Evolutionary conservation across 2,888 invertebrate species (phyloP).

Genomic region (Zelleria hepariella): DNA sequence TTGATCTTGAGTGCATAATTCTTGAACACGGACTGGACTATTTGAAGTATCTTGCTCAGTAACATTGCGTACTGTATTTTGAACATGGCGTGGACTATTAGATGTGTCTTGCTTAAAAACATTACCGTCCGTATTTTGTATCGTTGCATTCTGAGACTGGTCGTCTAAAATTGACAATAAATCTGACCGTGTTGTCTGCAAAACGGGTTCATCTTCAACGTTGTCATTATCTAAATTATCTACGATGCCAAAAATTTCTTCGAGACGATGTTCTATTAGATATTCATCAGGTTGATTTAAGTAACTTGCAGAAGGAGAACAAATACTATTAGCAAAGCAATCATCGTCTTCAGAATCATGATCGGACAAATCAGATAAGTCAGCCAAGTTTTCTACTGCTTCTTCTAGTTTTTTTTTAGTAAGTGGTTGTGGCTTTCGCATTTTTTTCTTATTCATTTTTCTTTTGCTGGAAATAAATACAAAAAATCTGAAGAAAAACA

Average conservation of each 20-base stretch:
- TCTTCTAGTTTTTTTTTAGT: slow-evolving; percentile 12
- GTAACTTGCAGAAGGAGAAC: slow-evolving; percentile 12
- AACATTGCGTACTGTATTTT: slow-evolving; percentile 8
- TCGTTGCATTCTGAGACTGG: background rate
- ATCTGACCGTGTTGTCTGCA: slow-evolving; percentile 6
- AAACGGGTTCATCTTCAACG: slow-evolving; percentile 8
- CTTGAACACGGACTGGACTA: slow-evolving; percentile 9
- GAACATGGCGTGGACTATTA: background rate
- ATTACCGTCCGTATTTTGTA: slow-evolving; percentile 8
- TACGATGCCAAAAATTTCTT: slow-evolving; percentile 12
- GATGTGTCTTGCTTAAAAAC: slow-evolving; percentile 4
- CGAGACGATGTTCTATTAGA: slow-evolving; percentile 12
- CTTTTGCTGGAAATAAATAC: slow-evolving; percentile 9
- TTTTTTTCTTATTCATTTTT: slow-evolving; percentile 7
- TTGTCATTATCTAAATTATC: slow-evolving; percentile 9
- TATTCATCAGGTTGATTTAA: slow-evolving; percentile 11
- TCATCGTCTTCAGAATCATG: slow-evolving; percentile 11
- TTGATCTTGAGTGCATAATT: slow-evolving; percentile 10
- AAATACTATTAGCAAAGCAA: slow-evolving; percentile 13
- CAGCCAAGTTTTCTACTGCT: slow-evolving; percentile 12
- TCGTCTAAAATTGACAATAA: slow-evolving; percentile 7
- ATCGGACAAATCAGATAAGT: slow-evolving; percentile 5
- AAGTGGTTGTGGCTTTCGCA: background rate
- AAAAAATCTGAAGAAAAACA: slow-evolving; percentile 6
- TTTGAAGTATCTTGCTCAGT: slow-evolving; percentile 10